These are phyloP conservation scores for Moxostoma hubbsi DNA, from an alignment of 2,797 vertebrate genomes.

Conservation along the genomic window DNA sequence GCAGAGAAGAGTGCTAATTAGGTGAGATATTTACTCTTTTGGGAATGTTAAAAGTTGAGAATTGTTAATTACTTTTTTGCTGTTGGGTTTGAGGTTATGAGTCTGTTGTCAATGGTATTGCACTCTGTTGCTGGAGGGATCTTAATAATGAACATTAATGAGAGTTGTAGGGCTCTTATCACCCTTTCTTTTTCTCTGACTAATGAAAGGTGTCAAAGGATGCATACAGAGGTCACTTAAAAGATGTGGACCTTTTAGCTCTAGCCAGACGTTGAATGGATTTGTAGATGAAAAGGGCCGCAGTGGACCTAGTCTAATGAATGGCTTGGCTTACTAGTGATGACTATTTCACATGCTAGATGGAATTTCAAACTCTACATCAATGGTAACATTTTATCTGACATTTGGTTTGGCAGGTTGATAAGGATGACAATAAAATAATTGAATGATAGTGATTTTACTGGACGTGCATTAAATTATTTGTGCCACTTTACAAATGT, in stretches of 20 bases:
- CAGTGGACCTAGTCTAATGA: constrained; percentile 43
- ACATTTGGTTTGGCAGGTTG: neutral
- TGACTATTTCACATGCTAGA: neutral
- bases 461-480: neutral
- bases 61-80: constrained; percentile 38
- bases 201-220: constrained; percentile 48
- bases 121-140: constrained; percentile 22
- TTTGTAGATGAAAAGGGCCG: constrained; percentile 44
- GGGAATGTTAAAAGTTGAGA: constrained; percentile 8
- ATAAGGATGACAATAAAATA: neutral
- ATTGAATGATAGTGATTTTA: neutral
- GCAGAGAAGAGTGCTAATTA: neutral
- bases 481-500: neutral
- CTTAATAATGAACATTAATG: constrained; percentile 56
- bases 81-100: constrained; percentile 15
- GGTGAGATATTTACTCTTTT: neutral
- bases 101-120: constrained; percentile 18
- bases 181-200: constrained; percentile 36
- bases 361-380: neutral
- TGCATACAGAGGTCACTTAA: constrained; percentile 48
- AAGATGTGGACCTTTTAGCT: constrained; percentile 48
- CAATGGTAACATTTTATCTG: neutral
- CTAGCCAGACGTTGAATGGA: constrained; percentile 58
- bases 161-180: constrained; percentile 47
- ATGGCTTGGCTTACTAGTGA: constrained; percentile 55